Evolutionary conservation across 2,113 vertebrate genomes (phyloP).

Genomic region (Lepidothrix coronata): DNA sequence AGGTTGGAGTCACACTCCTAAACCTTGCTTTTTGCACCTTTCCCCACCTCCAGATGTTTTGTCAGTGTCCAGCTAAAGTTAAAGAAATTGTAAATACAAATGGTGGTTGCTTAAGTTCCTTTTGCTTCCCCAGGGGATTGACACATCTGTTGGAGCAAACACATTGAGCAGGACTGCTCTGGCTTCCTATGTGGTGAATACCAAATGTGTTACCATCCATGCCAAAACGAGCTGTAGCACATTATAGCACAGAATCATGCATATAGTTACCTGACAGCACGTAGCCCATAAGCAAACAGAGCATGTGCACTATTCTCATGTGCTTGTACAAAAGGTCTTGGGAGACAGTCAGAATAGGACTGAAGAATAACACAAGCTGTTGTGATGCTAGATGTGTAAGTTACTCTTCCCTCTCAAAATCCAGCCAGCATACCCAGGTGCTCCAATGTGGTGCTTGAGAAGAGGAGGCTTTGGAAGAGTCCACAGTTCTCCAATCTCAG

Average conservation of each 20-base stretch:
- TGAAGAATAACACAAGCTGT: background rate
- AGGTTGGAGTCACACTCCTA: background rate
- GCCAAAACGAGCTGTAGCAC: background rate
- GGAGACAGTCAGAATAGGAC: background rate
- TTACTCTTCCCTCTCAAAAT: background rate
- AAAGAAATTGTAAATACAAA: background rate
- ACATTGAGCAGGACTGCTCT: rapidly evolving
- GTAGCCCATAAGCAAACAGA: background rate
- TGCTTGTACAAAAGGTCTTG: background rate
- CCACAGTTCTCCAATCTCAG: background rate
- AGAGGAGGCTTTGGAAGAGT: background rate
- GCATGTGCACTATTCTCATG: background rate
- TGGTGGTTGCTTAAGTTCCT: background rate
- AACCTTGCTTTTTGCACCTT: background rate
- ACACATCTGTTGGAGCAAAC: background rate
- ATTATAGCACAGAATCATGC: rapidly evolving
- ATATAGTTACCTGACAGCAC: no score
- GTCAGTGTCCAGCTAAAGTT: background rate
- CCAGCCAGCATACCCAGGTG: background rate
- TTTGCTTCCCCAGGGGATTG: background rate
- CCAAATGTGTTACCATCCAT: rapidly evolving
- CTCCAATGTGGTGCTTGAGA: background rate
- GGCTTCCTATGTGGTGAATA: background rate
- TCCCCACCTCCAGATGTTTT: background rate
- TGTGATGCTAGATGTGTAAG: background rate